These are phyloP conservation scores for Koerneria pararmatus DNA, from an alignment of 2,888 invertebrate genomes.

Conservation along the genomic window DNA sequence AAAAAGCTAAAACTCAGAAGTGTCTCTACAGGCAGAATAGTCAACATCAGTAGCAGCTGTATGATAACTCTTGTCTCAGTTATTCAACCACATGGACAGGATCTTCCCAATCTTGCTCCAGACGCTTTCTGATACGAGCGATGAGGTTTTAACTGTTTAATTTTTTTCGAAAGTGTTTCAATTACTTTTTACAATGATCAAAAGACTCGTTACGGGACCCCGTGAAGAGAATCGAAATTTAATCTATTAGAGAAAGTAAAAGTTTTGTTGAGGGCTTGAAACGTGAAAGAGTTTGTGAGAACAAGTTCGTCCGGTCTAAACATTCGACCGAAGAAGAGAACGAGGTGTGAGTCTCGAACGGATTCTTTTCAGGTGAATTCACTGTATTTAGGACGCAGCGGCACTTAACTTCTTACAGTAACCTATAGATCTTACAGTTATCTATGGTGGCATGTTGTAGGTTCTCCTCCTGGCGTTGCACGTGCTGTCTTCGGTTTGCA, in stretches of 20 bases:
- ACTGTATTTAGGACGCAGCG: neutral
- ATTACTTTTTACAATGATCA: too few relatives aligned
- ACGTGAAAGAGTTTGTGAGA: too few relatives aligned
- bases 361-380: neutral
- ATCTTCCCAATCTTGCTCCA: slow-evolving; percentile 73
- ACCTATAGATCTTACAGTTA: too few relatives aligned
- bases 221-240: too few relatives aligned
- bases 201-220: too few relatives aligned
- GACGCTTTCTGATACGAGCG: slow-evolving; percentile 82
- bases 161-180: neutral
- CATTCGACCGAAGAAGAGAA: neutral
- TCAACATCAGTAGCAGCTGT: too few relatives aligned
- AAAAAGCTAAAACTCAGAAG: too few relatives aligned
- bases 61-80: slow-evolving; percentile 54
- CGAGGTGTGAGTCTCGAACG: neutral
- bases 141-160: slow-evolving; percentile 86
- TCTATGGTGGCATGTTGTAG: too few relatives aligned
- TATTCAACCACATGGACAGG: slow-evolving; percentile 65
- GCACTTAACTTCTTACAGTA: slow-evolving; percentile 2
- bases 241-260: too few relatives aligned
- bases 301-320: too few relatives aligned
- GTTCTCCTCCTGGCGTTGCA: slow-evolving; percentile 81
- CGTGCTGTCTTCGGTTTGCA: slow-evolving; percentile 69
- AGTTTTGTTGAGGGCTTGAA: too few relatives aligned
- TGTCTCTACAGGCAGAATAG: too few relatives aligned